Conservation (phyloP, 2,113 vertebrate genomes). For the Oxyura jamaicensis region DNA sequence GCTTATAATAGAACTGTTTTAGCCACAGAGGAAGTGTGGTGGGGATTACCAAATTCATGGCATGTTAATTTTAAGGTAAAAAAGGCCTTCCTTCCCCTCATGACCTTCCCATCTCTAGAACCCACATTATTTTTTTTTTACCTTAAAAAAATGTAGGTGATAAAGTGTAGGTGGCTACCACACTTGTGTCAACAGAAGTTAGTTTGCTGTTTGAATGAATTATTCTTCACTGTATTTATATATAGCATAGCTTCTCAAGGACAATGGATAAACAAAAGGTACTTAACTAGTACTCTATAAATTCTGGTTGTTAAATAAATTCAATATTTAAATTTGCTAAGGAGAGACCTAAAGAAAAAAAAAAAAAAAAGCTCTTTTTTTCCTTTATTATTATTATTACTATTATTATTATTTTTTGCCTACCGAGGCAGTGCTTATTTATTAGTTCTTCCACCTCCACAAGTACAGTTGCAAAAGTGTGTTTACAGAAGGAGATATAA, state of each 20-base stretch:
- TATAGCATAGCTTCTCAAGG: neutral
- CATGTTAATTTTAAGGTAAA: constrained; percentile 17
- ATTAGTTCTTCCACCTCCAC: neutral
- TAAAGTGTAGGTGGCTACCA: neutral
- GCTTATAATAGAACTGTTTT: constrained; percentile 56
- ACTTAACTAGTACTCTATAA: neutral
- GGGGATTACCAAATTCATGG: neutral
- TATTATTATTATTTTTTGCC: too few species aligned
- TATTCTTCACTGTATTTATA: neutral
- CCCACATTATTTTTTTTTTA: neutral
- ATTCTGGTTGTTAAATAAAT: neutral
- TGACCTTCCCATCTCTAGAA: neutral
- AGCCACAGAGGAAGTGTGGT: constrained; percentile 37
- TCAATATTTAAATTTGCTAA: neutral
- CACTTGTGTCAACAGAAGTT: neutral
- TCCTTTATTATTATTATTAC: too few species aligned
- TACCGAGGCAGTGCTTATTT: neutral
- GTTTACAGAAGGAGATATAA: neutral
- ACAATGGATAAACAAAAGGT: neutral
- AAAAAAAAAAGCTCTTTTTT: neutral
- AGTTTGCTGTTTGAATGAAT: neutral
- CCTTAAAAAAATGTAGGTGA: neutral
- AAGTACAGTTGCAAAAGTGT: neutral
- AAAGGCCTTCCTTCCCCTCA: rapidly evolving
- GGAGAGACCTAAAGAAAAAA: neutral